Evolutionary conservation across 2,797 vertebrate species (phyloP).

Genomic region (Bucorvus abyssinicus): DNA sequence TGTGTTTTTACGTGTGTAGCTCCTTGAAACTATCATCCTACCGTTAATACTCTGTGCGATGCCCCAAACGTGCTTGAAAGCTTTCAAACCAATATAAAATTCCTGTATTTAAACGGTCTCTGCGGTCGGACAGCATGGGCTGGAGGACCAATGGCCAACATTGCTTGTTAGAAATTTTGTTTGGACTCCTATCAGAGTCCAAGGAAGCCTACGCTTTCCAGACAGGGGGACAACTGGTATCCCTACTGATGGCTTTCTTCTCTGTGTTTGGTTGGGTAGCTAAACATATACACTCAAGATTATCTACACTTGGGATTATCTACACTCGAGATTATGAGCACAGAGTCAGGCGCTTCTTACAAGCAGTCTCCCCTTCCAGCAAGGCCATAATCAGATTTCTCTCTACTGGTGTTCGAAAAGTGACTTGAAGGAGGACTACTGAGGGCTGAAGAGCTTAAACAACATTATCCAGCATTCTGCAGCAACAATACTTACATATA

Average conservation of each 20-base stretch:
- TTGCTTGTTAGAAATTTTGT: background rate
- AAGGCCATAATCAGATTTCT: background rate
- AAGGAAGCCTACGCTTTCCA: background rate
- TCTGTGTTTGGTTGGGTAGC: background rate
- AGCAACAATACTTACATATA: background rate
- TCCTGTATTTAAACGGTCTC: background rate
- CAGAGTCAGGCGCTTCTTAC: background rate
- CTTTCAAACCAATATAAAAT: background rate
- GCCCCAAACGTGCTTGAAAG: background rate
- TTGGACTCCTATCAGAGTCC: background rate
- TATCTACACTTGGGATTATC: background rate
- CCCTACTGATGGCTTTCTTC: background rate
- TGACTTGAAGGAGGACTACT: background rate
- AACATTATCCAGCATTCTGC: background rate
- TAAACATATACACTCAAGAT: background rate
- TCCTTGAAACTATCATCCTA: background rate
- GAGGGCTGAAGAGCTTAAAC: slow-evolving; percentile 1
- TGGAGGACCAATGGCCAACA: background rate
- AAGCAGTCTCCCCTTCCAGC: background rate
- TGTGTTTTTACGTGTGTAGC: background rate
- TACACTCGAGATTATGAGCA: background rate
- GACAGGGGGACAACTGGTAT: background rate
- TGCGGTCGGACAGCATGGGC: background rate
- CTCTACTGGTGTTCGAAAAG: background rate
- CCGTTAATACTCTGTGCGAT: background rate